Evolutionary conservation across 1,140 invertebrate species (phyloP).

Genomic region (Galendromus occidentalis): DNA sequence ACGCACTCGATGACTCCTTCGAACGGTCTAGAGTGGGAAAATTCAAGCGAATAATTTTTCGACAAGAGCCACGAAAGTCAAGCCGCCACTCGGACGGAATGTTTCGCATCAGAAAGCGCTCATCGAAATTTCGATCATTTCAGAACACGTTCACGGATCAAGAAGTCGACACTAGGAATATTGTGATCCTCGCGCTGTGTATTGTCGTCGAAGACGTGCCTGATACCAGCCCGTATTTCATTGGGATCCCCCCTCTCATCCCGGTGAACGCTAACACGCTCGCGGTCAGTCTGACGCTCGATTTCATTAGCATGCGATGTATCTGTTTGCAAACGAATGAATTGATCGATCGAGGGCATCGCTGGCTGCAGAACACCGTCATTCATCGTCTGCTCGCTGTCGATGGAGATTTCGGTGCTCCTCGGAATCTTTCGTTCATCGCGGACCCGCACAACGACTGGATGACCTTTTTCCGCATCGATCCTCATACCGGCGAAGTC

Average conservation of each 20-base stretch:
- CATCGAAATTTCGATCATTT: constrained; percentile 15
- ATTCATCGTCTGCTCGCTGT: not conserved
- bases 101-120: too few relatives aligned
- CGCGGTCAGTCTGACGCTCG: constrained; percentile 21
- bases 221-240: constrained; percentile 64
- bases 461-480: not conserved
- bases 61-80: too few relatives aligned
- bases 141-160: constrained; percentile 64
- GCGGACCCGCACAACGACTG: not conserved
- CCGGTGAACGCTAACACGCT: constrained; percentile 39
- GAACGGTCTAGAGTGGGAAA: too few relatives aligned
- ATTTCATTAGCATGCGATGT: not conserved
- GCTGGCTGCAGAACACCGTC: not conserved
- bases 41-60: too few relatives aligned
- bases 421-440: not conserved
- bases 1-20: too few relatives aligned
- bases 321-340: too few relatives aligned
- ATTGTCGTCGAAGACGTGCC: constrained; percentile 63
- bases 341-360: too few relatives aligned
- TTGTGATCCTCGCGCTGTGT: constrained; percentile 52
- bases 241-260: constrained; percentile 50
- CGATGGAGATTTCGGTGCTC: not conserved
- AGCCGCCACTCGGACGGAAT: too few relatives aligned
- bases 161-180: constrained; percentile 57
- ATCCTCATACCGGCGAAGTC: not conserved